Evolutionary conservation across 2,797 vertebrate genomes (phyloP).

Genomic region (Hirundo rustica): DNA sequence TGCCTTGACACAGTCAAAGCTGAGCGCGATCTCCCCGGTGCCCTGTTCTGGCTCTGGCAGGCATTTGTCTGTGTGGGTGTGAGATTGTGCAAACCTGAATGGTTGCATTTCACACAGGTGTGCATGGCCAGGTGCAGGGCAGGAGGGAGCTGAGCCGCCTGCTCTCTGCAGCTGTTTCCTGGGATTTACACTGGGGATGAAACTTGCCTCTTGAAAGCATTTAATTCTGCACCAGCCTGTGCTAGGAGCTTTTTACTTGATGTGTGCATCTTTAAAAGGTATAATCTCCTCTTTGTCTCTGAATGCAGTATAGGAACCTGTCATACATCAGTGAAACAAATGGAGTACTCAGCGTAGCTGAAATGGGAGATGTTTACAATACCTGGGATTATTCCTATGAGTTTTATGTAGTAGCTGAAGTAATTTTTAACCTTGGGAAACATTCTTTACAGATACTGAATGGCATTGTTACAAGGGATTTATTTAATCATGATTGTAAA

Average conservation of each 20-base stretch:
- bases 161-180: neutral
- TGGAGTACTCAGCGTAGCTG: slow-evolving; percentile 32
- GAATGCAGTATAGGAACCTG: neutral
- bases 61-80: slow-evolving; percentile 59
- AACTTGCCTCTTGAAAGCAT: neutral
- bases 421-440: neutral
- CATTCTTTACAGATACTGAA: neutral
- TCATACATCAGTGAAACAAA: neutral
- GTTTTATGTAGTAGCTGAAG: neutral
- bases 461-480: neutral
- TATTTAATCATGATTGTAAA: neutral
- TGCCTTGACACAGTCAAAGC: neutral
- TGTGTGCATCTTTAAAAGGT: neutral
- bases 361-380: slow-evolving; percentile 7
- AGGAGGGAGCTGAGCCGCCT: neutral
- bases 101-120: slow-evolving; percentile 56
- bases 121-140: neutral
- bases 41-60: neutral
- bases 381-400: neutral
- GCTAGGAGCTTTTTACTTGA: neutral
- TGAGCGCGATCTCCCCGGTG: fast-evolving
- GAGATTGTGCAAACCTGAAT: slow-evolving; percentile 61
- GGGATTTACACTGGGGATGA: neutral
- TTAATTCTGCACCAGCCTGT: neutral
- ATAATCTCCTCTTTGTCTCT: neutral